Evolutionary conservation across 2,888 invertebrate genomes (phyloP).

Genomic region (Phengaris arion): DNA sequence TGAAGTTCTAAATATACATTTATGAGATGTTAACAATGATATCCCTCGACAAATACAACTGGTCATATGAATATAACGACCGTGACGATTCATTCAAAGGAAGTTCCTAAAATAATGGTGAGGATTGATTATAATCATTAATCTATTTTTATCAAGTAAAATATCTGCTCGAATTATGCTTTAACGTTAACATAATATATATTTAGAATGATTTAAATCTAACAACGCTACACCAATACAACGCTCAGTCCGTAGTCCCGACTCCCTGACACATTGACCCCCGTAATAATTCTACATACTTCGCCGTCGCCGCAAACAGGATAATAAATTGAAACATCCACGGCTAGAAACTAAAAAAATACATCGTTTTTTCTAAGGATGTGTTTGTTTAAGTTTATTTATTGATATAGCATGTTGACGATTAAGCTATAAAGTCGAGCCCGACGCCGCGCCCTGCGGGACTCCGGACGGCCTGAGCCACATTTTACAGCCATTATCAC

Average conservation of each 20-base stretch:
- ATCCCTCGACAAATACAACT: constrained; percentile 16
- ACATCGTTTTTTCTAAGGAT: constrained; percentile 35
- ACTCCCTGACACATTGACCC: not conserved
- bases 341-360: constrained; percentile 4
- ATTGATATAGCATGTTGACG: constrained; percentile 68
- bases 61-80: constrained; percentile 22
- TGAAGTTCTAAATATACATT: constrained; percentile 42
- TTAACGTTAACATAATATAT: no score
- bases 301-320: constrained; percentile 12
- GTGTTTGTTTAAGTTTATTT: constrained; percentile 65
- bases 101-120: not conserved
- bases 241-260: not conserved
- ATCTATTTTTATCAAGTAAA: no score
- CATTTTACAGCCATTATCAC: constrained; percentile 59
- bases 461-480: constrained; percentile 52
- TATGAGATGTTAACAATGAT: constrained; percentile 30
- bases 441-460: constrained; percentile 71
- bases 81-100: constrained; percentile 12
- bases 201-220: not conserved
- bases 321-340: constrained; percentile 12
- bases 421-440: constrained; percentile 74
- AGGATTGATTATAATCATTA: not conserved
- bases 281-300: not conserved
- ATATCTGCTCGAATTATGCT: no score
- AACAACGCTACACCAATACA: not conserved